These are phyloP conservation scores for Physella acuta DNA, from an alignment of 1,140 invertebrate species.

Conservation along the genomic window DNA sequence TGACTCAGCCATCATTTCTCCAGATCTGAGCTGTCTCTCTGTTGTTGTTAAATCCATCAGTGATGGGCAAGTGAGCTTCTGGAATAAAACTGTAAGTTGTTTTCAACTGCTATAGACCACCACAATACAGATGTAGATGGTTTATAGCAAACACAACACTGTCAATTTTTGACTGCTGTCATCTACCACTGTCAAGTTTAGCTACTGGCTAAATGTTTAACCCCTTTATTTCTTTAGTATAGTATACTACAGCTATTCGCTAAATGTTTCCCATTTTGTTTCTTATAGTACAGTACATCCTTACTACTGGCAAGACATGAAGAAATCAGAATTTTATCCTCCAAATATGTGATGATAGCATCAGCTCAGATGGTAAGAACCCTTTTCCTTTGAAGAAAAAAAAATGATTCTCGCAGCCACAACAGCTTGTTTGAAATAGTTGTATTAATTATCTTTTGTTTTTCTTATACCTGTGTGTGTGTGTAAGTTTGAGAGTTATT, in stretches of 20 bases:
- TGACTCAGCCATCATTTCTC: constrained; percentile 51
- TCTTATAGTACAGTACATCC: constrained; percentile 63
- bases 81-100: constrained; percentile 7
- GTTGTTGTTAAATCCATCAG: constrained; percentile 51
- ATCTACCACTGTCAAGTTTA: too few species aligned
- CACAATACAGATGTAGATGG: neutral
- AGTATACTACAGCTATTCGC: too few species aligned
- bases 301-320: constrained; percentile 69
- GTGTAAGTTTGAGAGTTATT: too few species aligned
- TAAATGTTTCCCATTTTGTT: neutral
- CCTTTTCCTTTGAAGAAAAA: neutral
- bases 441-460: too few species aligned
- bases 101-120: neutral
- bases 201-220: neutral
- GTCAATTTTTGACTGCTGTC: too few species aligned
- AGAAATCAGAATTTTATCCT: constrained; percentile 72
- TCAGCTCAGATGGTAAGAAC: constrained; percentile 42
- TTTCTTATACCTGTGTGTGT: too few species aligned
- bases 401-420: too few species aligned
- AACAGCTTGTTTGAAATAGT: too few species aligned
- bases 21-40: constrained; percentile 59
- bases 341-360: constrained; percentile 72
- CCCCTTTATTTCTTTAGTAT: neutral
- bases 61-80: constrained; percentile 23
- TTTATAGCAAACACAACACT: too few species aligned